These are phyloP conservation scores for Triops longicaudatus DNA, from an alignment of 1,140 invertebrate species.

Conservation along the genomic window DNA sequence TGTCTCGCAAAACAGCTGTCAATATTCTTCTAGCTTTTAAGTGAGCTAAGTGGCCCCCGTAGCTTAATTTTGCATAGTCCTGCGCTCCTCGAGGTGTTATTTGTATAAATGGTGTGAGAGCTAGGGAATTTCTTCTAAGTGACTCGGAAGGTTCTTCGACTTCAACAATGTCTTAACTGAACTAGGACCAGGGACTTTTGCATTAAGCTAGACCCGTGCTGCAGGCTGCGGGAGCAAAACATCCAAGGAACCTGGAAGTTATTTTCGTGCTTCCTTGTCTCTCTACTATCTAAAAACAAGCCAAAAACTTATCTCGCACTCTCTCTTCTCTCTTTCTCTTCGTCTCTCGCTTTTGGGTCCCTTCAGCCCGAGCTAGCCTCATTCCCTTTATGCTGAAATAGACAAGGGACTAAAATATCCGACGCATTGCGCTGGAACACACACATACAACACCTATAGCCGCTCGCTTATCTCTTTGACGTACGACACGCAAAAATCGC, in stretches of 20 bases:
- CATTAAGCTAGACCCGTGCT: not conserved
- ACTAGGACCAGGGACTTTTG: not conserved
- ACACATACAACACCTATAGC: not conserved
- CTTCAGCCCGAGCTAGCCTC: not conserved
- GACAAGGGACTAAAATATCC: slow-evolving; percentile 8
- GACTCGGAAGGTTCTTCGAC: not conserved
- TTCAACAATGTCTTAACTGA: not conserved
- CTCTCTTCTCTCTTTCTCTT: not conserved
- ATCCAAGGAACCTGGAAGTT: slow-evolving; percentile 6
- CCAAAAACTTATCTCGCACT: slow-evolving; percentile 3
- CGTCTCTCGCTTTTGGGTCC: too few relatives aligned
- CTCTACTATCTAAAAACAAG: not conserved
- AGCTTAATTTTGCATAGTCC: not conserved
- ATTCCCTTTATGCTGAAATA: not conserved
- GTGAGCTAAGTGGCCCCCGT: not conserved
- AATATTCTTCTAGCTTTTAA: not conserved
- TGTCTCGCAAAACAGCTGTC: not conserved
- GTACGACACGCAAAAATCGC: not conserved
- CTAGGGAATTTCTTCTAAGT: not conserved
- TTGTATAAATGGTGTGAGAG: not conserved
- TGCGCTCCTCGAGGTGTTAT: not conserved
- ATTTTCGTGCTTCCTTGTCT: slow-evolving; percentile 13
- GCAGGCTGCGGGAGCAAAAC: slow-evolving; percentile 2
- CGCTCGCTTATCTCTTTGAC: not conserved
- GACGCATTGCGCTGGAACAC: not conserved